These are phyloP conservation scores for Xiphophorus couchianus DNA, from an alignment of 2,113 vertebrate species.

Conservation along the genomic window DNA sequence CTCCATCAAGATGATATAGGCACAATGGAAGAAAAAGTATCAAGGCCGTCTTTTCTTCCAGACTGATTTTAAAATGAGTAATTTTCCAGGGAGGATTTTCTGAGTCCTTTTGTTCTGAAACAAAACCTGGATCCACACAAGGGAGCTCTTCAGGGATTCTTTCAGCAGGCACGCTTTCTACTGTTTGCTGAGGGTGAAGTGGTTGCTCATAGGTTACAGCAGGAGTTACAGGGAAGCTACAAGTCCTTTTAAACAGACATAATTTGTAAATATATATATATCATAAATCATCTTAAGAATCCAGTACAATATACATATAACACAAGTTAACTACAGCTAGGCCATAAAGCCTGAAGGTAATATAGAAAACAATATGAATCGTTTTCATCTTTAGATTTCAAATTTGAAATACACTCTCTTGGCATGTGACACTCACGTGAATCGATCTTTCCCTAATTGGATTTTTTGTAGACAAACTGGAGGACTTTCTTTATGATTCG, in stretches of 20 bases:
- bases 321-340: not conserved
- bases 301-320: not conserved
- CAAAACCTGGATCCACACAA: conserved; percentile 6
- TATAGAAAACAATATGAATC: not conserved
- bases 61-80: not conserved
- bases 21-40: not conserved
- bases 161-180: conserved; percentile 11
- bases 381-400: not conserved
- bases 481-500: not conserved
- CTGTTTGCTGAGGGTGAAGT: conserved; percentile 19
- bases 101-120: not conserved
- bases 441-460: conserved; percentile 4
- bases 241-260: not conserved
- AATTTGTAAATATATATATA: not conserved
- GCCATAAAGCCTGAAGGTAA: not conserved
- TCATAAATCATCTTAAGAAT: conserved; percentile 8
- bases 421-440: not conserved
- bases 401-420: conserved; percentile 13
- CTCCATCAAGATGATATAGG: conserved; percentile 10
- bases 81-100: conserved; percentile 19
- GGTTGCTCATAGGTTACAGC: conserved; percentile 47
- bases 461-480: not conserved
- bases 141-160: conserved; percentile 12
- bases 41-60: not conserved
- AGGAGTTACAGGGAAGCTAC: conserved; percentile 11